Evolutionary conservation across 2,113 vertebrate species (phyloP).

Genomic region (Pachyramphus minor): DNA sequence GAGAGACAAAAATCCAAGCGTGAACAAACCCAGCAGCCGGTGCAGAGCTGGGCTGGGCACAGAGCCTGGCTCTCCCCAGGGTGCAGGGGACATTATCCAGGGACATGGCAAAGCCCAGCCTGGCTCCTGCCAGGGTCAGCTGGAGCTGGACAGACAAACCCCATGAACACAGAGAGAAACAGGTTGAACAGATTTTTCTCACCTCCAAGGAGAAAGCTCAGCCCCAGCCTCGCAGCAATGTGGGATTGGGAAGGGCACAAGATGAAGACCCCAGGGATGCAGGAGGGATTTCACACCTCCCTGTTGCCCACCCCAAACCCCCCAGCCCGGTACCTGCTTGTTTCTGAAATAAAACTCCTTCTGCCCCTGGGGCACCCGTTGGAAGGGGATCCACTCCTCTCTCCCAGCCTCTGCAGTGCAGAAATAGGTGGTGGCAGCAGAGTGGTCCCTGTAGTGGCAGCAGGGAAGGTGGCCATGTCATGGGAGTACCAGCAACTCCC

Average conservation of each 20-base stretch:
- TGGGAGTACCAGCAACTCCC: rapidly evolving
- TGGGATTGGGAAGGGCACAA: background rate
- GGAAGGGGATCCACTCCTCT: slow-evolving; percentile 74
- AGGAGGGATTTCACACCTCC: background rate
- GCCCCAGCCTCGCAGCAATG: rapidly evolving
- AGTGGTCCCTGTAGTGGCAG: slow-evolving; percentile 67
- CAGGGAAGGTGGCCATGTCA: rapidly evolving
- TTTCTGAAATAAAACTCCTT: slow-evolving; percentile 78
- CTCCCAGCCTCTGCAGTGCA: background rate
- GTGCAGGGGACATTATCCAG: background rate
- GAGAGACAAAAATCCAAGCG: background rate
- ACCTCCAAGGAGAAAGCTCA: background rate
- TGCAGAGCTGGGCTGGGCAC: background rate
- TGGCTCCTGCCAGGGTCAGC: background rate
- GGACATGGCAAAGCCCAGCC: background rate
- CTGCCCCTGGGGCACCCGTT: slow-evolving; percentile 53
- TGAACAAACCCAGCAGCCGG: background rate
- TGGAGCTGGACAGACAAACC: background rate
- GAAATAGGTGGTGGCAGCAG: slow-evolving; percentile 72
- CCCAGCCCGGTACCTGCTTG: slow-evolving; percentile 62
- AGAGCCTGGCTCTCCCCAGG: background rate
- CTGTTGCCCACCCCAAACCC: background rate
- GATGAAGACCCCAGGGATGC: background rate
- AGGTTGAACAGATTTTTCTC: background rate
- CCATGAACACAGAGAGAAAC: background rate